Evolutionary conservation across 2,797 vertebrate genomes (phyloP).

Genomic region (Poecilia wingei): DNA sequence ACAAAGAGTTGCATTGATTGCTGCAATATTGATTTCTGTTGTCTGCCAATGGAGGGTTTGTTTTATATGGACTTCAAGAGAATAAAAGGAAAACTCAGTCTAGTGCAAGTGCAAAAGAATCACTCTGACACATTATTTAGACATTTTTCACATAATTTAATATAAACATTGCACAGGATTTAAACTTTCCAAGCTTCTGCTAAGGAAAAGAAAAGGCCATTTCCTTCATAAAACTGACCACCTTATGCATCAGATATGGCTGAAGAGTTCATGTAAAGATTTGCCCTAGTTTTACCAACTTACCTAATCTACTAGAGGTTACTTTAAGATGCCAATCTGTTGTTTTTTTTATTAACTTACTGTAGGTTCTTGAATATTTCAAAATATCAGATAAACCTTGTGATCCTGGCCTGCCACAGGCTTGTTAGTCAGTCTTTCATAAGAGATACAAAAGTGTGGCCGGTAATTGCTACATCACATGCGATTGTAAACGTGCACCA

Average conservation of each 20-base stretch:
- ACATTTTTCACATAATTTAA: slow-evolving; percentile 8
- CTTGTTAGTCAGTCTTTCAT: slow-evolving; percentile 20
- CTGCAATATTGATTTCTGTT: slow-evolving; percentile 74
- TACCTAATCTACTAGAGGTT: slow-evolving; percentile 1
- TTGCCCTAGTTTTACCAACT: neutral
- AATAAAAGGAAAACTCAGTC: slow-evolving; percentile 37
- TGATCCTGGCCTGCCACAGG: slow-evolving; percentile 7
- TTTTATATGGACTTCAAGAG: slow-evolving; percentile 47
- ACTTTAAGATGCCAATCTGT: neutral
- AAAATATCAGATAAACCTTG: slow-evolving; percentile 3
- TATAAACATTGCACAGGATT: neutral
- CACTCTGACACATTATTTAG: neutral
- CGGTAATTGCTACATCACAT: neutral
- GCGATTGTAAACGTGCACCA: slow-evolving; percentile 21
- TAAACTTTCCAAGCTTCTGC: neutral
- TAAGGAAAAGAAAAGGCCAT: neutral
- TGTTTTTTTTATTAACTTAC: neutral
- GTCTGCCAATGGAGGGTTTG: slow-evolving; percentile 60
- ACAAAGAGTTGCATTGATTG: slow-evolving; percentile 73
- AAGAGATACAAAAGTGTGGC: slow-evolving; percentile 12
- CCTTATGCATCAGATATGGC: neutral
- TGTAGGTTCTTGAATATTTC: neutral
- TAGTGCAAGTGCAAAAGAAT: slow-evolving; percentile 34
- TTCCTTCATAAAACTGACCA: neutral
- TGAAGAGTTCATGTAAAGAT: neutral